Percentiles rank a stretch among this genome's conserved stretches.
Conservation (phyloP, 2,113 vertebrate genomes). For the Pipa parva region DNA sequence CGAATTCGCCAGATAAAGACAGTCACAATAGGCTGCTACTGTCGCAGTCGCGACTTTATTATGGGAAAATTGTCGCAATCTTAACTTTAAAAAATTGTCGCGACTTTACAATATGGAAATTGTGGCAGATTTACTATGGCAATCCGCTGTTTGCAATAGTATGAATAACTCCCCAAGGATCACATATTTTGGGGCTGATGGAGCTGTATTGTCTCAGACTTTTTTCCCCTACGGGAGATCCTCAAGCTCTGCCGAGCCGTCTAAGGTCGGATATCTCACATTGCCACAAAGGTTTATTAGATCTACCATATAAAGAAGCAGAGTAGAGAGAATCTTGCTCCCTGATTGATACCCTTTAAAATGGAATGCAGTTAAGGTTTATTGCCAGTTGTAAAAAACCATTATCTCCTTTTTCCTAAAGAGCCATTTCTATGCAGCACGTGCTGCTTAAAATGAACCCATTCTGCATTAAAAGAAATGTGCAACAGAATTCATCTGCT, state of each 20-base stretch:
- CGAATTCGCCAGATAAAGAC: too few relatives aligned
- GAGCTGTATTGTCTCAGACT: background rate
- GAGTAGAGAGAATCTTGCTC: conserved; percentile 15
- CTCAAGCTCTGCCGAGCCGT: background rate
- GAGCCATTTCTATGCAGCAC: conserved; percentile 32
- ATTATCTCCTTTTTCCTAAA: conserved; percentile 37
- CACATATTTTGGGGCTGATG: too few relatives aligned
- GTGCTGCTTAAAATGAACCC: conserved; percentile 4
- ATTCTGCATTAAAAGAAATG: background rate
- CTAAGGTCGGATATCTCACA: conserved; percentile 3
- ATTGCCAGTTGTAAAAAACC: conserved; percentile 31
- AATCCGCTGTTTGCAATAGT: too few relatives aligned
- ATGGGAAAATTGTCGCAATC: too few relatives aligned
- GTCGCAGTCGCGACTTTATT: too few relatives aligned
- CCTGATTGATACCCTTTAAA: conserved; percentile 12
- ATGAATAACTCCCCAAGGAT: background rate
- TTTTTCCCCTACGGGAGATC: background rate
- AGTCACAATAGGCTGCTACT: too few relatives aligned
- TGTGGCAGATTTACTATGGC: too few relatives aligned
- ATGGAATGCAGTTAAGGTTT: conserved; percentile 29
- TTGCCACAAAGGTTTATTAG: conserved; percentile 16
- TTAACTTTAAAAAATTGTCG: too few relatives aligned
- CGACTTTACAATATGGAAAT: too few relatives aligned
- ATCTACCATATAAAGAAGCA: background rate
- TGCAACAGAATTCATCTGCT: too few relatives aligned